Evolutionary conservation across 1,140 invertebrate species (phyloP).

Genomic region (Aphaenogaster floridana): DNA sequence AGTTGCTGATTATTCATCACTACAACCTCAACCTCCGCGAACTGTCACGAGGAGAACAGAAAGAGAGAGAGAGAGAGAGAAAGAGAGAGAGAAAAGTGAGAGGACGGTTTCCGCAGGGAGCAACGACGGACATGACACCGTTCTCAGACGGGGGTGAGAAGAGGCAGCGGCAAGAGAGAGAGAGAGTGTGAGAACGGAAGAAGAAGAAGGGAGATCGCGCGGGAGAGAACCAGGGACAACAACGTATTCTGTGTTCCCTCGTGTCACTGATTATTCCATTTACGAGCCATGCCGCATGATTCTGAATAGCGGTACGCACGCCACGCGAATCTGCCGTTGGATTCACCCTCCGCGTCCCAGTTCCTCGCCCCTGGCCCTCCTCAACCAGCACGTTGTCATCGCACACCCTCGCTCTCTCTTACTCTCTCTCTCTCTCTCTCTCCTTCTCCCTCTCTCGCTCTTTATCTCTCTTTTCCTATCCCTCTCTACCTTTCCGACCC

Average conservation of each 20-base stretch:
- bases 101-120: conserved; percentile 76
- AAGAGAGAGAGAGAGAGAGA: conserved; percentile 17
- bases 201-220: conserved; percentile 32
- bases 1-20: conserved; percentile 84
- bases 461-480: conserved; percentile 24
- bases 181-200: conserved; percentile 68
- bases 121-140: conserved; percentile 48
- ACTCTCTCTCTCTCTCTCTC: conserved; percentile 2
- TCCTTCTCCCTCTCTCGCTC: background rate
- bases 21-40: conserved; percentile 68
- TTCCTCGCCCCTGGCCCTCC: conserved; percentile 12
- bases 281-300: conserved; percentile 80
- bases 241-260: conserved; percentile 80
- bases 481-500: conserved; percentile 22
- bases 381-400: conserved; percentile 43
- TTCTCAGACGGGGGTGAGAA: conserved; percentile 49
- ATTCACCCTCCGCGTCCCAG: conserved; percentile 55
- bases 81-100: conserved; percentile 55
- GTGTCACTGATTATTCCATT: conserved; percentile 85
- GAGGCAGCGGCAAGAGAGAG: conserved; percentile 68
- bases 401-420: conserved; percentile 35
- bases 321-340: conserved; percentile 58
- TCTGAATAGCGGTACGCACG: conserved; percentile 81
- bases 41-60: conserved; percentile 58
- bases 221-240: conserved; percentile 70